Percentiles rank a stretch among this genome's conserved stretches.
Conservation (phyloP, 2,113 vertebrate species). For the Varanus salvator region DNA sequence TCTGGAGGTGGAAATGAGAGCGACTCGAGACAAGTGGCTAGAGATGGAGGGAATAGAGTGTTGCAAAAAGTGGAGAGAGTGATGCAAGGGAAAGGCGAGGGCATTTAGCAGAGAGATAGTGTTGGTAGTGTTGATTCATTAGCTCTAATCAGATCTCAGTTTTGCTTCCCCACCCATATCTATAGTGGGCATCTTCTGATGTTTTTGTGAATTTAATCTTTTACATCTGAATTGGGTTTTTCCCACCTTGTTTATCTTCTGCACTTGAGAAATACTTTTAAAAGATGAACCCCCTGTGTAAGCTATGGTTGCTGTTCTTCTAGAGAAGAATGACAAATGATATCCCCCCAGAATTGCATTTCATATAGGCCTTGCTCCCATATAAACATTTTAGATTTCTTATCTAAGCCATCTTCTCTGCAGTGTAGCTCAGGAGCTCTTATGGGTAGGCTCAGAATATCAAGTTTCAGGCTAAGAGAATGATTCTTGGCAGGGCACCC, state of each 20-base stretch:
- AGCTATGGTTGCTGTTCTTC: neutral
- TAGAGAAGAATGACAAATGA: neutral
- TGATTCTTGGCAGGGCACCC: neutral
- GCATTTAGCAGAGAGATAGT: slow-evolving; percentile 65
- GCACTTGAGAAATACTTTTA: slow-evolving; percentile 43
- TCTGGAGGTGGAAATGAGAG: neutral
- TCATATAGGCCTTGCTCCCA: neutral
- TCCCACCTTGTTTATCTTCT: slow-evolving; percentile 40
- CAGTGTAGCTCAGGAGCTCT: neutral
- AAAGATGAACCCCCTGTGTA: slow-evolving; percentile 36
- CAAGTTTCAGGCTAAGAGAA: neutral
- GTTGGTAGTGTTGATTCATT: slow-evolving; percentile 62
- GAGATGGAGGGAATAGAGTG: neutral
- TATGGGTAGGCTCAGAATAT: neutral
- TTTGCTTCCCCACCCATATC: slow-evolving; percentile 59
- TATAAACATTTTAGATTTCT: neutral
- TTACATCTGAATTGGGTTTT: slow-evolving; percentile 54
- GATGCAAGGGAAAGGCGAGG: slow-evolving; percentile 43
- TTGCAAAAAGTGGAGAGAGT: slow-evolving; percentile 28
- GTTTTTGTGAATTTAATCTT: slow-evolving; percentile 70
- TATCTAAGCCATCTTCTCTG: neutral
- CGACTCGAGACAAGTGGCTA: neutral
- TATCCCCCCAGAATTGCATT: neutral
- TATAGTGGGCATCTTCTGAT: slow-evolving; percentile 58
- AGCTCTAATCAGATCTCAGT: slow-evolving; percentile 65